These are phyloP conservation scores for Baryphthengus martii DNA, from an alignment of 2,113 vertebrate species.

Conservation along the genomic window DNA sequence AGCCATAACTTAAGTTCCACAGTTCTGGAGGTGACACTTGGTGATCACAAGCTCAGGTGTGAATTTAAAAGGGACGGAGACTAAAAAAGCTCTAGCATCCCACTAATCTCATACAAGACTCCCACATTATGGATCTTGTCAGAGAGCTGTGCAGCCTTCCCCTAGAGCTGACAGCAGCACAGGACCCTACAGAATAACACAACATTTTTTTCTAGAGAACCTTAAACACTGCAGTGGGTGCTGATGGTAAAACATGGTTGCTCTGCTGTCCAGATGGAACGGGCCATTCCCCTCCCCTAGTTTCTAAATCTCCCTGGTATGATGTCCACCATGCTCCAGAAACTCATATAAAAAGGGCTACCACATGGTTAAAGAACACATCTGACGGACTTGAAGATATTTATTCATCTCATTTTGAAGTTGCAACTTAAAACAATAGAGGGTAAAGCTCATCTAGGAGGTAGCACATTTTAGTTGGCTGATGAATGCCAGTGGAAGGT, in stretches of 20 bases:
- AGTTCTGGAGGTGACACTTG: not conserved
- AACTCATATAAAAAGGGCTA: not conserved
- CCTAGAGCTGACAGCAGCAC: not conserved
- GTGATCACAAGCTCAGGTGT: not conserved
- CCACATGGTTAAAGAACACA: not conserved
- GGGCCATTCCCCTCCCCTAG: fast-evolving
- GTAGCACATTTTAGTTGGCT: not conserved
- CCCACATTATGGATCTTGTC: not conserved
- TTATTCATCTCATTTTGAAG: not conserved
- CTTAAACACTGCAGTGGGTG: not conserved
- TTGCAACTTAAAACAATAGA: not conserved
- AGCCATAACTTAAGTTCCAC: not conserved
- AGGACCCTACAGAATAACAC: not conserved
- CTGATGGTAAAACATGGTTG: not conserved
- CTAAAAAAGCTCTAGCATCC: not conserved
- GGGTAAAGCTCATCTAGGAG: not conserved
- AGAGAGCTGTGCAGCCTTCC: not conserved
- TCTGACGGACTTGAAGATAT: not conserved
- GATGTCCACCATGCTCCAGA: not conserved
- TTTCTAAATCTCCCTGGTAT: not conserved
- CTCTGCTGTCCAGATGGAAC: not conserved
- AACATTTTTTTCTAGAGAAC: not conserved
- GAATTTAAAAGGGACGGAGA: not conserved
- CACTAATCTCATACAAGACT: not conserved
- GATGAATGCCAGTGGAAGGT: not conserved